phyloP scores from a whole-genome alignment of 2,888 invertebrate genomes.

The Ochropacha duplaris region DNA sequence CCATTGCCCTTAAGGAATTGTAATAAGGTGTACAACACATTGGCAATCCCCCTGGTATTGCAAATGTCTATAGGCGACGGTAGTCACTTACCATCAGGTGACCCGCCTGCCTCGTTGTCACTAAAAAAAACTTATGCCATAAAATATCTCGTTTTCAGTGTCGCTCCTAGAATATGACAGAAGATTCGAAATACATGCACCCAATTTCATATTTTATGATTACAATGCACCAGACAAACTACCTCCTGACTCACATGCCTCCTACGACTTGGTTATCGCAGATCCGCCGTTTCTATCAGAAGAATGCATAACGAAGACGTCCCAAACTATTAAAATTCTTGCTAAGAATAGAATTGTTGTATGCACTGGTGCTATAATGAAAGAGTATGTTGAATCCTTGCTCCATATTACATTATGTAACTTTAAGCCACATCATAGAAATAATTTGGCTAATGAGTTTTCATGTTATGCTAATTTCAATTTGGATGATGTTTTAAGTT shows the following conservation, averaged over 20 bases:
- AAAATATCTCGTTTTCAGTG: slow-evolving; percentile 76
- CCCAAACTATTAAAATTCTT: slow-evolving; percentile 89
- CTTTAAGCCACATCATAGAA: slow-evolving; percentile 92
- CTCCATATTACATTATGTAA: slow-evolving; percentile 85
- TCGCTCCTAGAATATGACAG: slow-evolving; percentile 92
- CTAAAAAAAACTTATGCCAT: too few relatives aligned
- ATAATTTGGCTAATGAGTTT: slow-evolving; percentile 97
- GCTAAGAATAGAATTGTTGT: slow-evolving; percentile 90
- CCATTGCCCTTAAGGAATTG: too few relatives aligned
- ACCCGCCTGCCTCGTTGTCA: too few relatives aligned
- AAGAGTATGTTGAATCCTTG: slow-evolving; percentile 84
- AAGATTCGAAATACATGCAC: slow-evolving; percentile 90
- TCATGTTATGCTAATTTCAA: slow-evolving; percentile 95
- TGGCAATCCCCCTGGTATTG: too few relatives aligned
- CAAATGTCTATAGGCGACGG: too few relatives aligned
- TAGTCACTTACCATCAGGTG: too few relatives aligned
- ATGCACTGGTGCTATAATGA: slow-evolving; percentile 95
- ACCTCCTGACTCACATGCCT: slow-evolving; percentile 80
- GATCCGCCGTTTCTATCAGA: slow-evolving; percentile 98
- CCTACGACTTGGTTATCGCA: slow-evolving; percentile 93
- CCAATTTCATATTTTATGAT: slow-evolving; percentile 93
- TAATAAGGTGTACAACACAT: too few relatives aligned
- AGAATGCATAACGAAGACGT: slow-evolving; percentile 94
- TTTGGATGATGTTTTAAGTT: slow-evolving; percentile 78
- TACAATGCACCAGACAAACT: slow-evolving; percentile 90